These are phyloP conservation scores for fruit fly (Drosophila melanogaster) DNA, from an alignment of 1,140 invertebrate species.

Conservation along the genomic window DNA sequence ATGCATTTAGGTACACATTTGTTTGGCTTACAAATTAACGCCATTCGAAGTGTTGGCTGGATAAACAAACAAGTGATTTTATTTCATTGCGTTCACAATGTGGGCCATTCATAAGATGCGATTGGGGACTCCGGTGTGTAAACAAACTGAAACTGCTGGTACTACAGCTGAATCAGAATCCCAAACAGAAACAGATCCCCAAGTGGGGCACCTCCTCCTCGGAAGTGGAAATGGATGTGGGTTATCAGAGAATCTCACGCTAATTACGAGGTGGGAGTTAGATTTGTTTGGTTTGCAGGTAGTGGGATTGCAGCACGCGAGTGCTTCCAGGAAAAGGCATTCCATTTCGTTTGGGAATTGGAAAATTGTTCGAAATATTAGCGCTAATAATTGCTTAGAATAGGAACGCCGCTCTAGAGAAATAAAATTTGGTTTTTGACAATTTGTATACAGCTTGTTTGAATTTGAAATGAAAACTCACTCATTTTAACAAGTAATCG, in stretches of 20 bases:
- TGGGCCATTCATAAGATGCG: constrained; percentile 72
- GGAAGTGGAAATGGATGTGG: constrained; percentile 37
- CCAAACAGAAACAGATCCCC: constrained; percentile 32
- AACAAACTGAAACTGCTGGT: constrained; percentile 50
- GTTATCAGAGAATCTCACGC: constrained; percentile 58
- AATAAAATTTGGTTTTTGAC: neutral
- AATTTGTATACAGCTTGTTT: neutral
- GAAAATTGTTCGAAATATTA: constrained; percentile 4
- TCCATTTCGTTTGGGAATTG: neutral
- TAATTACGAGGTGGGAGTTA: constrained; percentile 27
- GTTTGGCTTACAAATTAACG: constrained; percentile 70
- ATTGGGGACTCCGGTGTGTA: constrained; percentile 42
- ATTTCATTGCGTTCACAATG: constrained; percentile 57
- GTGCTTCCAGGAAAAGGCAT: constrained; percentile 40
- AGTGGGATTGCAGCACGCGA: constrained; percentile 36
- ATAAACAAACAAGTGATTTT: constrained; percentile 64
- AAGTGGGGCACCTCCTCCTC: constrained; percentile 16
- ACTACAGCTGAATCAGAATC: constrained; percentile 17
- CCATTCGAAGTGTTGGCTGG: constrained; percentile 50
- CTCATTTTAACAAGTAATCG: constrained; percentile 3
- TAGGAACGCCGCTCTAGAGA: neutral
- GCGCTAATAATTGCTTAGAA: constrained; percentile 20
- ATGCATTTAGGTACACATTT: constrained; percentile 30
- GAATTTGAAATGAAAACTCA: neutral
- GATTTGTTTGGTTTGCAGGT: constrained; percentile 18